A percentile compares a stretch with the other conserved stretches of the same genome.
Conservation (phyloP, 2,888 invertebrate genomes). For the Dusona sp. region DNA sequence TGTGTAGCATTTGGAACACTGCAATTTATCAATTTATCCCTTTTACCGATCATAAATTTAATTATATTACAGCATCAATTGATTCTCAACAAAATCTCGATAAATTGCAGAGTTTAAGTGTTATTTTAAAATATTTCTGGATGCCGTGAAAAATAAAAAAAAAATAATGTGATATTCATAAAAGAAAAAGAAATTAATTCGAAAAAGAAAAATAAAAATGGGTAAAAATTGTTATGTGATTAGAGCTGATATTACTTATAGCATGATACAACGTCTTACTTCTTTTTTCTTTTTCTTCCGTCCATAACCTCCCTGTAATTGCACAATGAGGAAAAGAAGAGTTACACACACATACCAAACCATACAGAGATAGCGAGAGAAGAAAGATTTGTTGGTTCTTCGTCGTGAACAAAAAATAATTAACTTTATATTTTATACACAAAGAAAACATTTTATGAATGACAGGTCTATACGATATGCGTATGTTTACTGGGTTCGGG, state of each 20-base stretch:
- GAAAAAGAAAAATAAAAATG: constrained; percentile 63
- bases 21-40: constrained; percentile 41
- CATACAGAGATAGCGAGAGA: constrained; percentile 77
- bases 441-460: constrained; percentile 5
- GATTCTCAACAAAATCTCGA: constrained; percentile 10
- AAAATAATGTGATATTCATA: background rate
- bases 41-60: background rate
- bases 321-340: constrained; percentile 84
- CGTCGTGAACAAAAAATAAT: constrained; percentile 65
- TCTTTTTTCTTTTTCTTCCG: constrained; percentile 99
- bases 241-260: constrained; percentile 80
- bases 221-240: constrained; percentile 73
- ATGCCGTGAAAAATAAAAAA: constrained; percentile 62
- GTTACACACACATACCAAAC: constrained; percentile 84
- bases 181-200: constrained; percentile 39
- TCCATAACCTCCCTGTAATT: constrained; percentile 96
- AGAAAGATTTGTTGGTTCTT: constrained; percentile 71
- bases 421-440: background rate
- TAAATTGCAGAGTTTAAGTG: constrained; percentile 49
- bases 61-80: background rate
- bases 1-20: constrained; percentile 24
- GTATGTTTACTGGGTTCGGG: constrained; percentile 33
- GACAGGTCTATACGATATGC: background rate
- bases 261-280: constrained; percentile 91
- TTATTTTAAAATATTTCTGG: constrained; percentile 52